phyloP scores from a whole-genome alignment of 1,140 invertebrate genomes.

The Papilio aristodemus region DNA sequence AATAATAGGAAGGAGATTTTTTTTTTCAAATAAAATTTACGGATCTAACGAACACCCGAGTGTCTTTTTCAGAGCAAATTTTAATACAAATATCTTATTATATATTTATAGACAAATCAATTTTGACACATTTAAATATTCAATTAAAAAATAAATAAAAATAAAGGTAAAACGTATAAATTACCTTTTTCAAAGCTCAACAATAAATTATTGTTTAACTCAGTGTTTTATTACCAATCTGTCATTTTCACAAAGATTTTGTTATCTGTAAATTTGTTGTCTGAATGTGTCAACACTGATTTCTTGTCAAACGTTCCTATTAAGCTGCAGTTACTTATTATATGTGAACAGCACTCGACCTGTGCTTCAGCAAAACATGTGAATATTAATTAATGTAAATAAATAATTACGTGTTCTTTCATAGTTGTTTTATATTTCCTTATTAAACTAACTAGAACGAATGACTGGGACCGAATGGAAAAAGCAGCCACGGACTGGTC shows the following conservation, averaged over 20 bases:
- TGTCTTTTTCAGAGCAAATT: neutral
- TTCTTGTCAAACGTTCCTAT: constrained; percentile 39
- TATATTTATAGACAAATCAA: neutral
- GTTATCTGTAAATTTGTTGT: constrained; percentile 28
- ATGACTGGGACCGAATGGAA: too few species aligned
- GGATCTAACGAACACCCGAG: too few species aligned
- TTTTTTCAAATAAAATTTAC: too few species aligned
- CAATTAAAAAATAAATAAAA: neutral
- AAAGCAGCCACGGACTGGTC: too few species aligned
- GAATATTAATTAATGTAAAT: constrained; percentile 71
- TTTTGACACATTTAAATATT: constrained; percentile 1
- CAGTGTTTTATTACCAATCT: too few species aligned
- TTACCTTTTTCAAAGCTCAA: too few species aligned
- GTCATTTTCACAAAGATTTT: neutral
- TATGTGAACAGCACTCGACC: constrained; percentile 33
- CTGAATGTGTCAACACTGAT: constrained; percentile 29
- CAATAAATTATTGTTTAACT: too few species aligned
- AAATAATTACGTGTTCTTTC: constrained; percentile 71
- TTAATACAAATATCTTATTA: neutral
- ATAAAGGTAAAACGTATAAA: too few species aligned
- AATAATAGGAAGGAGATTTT: too few species aligned
- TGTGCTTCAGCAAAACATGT: constrained; percentile 49
- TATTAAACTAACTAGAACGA: too few species aligned
- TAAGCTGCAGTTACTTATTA: constrained; percentile 39
- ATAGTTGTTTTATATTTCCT: constrained; percentile 43